Evolutionary conservation across 2,113 vertebrate genomes (phyloP).

Genomic region (Typhlomys cinereus): DNA sequence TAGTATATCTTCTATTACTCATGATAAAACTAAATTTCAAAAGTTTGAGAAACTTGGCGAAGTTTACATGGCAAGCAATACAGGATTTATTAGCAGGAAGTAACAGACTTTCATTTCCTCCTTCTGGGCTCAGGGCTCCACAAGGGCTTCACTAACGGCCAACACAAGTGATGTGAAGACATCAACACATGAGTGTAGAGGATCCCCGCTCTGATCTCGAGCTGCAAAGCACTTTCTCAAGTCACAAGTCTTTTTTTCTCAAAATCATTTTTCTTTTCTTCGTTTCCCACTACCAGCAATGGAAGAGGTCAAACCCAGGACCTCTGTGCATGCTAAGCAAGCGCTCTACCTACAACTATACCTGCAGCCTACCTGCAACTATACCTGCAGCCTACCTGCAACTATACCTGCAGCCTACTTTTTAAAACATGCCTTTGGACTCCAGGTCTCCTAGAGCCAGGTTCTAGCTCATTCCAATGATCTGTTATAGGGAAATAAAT

Average conservation of each 20-base stretch:
- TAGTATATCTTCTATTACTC: too few species aligned
- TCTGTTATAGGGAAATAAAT: background rate
- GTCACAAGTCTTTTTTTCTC: background rate
- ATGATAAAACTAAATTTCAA: too few species aligned
- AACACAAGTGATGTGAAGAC: background rate
- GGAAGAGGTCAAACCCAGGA: background rate
- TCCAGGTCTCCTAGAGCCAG: background rate
- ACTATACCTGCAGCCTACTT: too few species aligned
- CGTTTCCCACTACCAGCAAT: background rate
- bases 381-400: too few species aligned
- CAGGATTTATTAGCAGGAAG: background rate
- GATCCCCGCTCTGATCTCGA: background rate
- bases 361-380: too few species aligned
- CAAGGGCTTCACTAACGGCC: background rate
- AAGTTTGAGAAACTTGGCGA: too few species aligned
- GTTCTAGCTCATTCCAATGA: background rate
- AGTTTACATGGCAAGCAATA: too few species aligned
- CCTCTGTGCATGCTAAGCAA: background rate
- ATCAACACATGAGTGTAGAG: background rate
- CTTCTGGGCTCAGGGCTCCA: background rate
- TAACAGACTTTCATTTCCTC: background rate
- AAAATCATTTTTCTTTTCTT: background rate
- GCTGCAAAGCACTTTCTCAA: background rate
- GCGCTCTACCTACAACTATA: too few species aligned
- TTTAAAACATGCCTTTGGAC: too few species aligned